Evolutionary conservation across 2,888 invertebrate species (phyloP), one percentile per base, ranked within the genome.

Genomic region (Drosophila mimica): DNA sequence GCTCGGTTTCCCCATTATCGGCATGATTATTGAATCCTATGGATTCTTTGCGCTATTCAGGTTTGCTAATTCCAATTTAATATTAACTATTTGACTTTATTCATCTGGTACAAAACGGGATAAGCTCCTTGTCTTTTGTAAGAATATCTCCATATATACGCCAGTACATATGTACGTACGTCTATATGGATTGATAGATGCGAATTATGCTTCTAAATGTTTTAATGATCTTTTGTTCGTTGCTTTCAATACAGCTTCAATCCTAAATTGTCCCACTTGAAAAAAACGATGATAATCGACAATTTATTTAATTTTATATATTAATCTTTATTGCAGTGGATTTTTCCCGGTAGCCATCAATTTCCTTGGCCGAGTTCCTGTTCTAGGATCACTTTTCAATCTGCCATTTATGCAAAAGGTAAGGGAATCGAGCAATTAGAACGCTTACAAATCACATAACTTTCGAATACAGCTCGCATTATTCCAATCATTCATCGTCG

Each of bases 341-440:
- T 99, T 99, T 94, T 95, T 99, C 93, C 99, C 99, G 28, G 98
- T 98, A 9, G 99, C 98, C 46, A 95, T 99, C 48, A 99, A 99
- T 93, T 99, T 99, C 94, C 94, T 99, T 81, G 95, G 99, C 91
- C 95, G 98, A 93, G 96, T 99, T 73, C 99, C 99, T 62, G 94
- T 99, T 9, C 92, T 99, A 70, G 99, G 99, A 20, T 96, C 96
- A 11, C 89, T 99, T 79, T 94, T 99, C 53, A 98, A 96, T 93
- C 94, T 99, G 89, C 98, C 99, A 38, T 96, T 98, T 68, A 96
- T 99, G 82, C 96, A 97, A 94, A 95, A 96, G 94, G 96, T 97
- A 94, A 94, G 96, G 58, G 43, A 75, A 58, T 36, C 28, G 38
- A 58, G 48, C 33, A 63, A 11, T 56, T 20, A 60, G 40, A 59